phyloP scores from a whole-genome alignment of 2,113 vertebrate genomes.

The Nematolebias whitei region DNA sequence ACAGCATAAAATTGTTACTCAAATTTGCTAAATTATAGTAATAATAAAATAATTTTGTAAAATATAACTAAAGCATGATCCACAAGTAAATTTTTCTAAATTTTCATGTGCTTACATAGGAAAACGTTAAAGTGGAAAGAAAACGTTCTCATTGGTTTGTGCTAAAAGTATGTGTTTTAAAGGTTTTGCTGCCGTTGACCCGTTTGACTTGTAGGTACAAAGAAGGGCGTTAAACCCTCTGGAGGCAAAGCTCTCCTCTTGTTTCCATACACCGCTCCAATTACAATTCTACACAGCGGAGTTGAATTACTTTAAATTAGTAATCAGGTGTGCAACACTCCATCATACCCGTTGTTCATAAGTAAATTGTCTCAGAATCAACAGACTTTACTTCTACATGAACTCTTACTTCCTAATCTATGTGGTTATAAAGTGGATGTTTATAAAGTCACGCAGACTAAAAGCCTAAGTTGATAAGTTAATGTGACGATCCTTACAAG shows the following conservation, averaged over 20 bases:
- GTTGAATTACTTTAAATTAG: conserved; percentile 55
- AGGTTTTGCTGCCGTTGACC: conserved; percentile 55
- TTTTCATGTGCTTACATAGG: neutral
- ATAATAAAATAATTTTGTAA: neutral
- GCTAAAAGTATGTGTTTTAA: conserved; percentile 17
- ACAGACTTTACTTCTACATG: conserved; percentile 13
- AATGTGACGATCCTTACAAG: conserved; percentile 64
- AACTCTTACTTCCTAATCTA: neutral
- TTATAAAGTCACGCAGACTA: conserved; percentile 19
- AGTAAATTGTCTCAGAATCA: conserved; percentile 8
- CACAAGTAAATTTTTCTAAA: neutral
- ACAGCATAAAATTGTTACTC: neutral
- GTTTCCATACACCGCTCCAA: conserved; percentile 54
- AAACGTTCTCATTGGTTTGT: conserved; percentile 6
- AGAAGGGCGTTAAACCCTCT: conserved; percentile 52
- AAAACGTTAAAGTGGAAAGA: conserved; percentile 8
- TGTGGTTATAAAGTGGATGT: neutral
- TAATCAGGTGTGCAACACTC: conserved; percentile 29
- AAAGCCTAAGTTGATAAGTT: conserved; percentile 33
- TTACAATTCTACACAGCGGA: conserved; percentile 51
- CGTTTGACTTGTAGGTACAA: conserved; percentile 55
- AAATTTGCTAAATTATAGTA: neutral
- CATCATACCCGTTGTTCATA: conserved; percentile 13
- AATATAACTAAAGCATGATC: neutral
- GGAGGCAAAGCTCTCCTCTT: conserved; percentile 35